Evolutionary conservation across 2,797 vertebrate species (phyloP), one percentile per base, ranked within the genome.

Genomic region (Bovichtus diacanthus): DNA sequence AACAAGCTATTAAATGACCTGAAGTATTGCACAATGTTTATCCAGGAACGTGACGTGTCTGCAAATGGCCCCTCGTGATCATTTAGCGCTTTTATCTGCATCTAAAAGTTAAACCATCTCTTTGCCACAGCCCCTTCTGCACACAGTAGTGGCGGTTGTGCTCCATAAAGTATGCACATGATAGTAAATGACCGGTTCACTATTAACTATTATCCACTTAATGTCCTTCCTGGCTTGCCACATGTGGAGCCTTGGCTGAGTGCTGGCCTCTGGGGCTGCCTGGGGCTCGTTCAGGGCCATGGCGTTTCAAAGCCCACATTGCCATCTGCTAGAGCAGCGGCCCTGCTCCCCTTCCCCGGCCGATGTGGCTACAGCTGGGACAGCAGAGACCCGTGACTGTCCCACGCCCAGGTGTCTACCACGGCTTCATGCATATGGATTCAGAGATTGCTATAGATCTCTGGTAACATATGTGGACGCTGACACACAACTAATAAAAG

Each of bases 131-230:
- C 79, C 87, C 88, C 86, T 82, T 87, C 74, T 88, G 86, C 85
- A 87, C 79, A 89, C 86, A 79, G 74, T 63, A 74, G 81, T 70
- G 86, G 87, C 56, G 83, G 94, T 93, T 93, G 80, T 92, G 94
- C 90, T 94, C 92, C 94, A 96, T 95, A 94, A 95, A 95, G 87
- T 92, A 87, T 36, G 84, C 94, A 92, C 90, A 92, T 95, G 94
- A 95, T 94, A 88, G 92, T 93, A 95, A 95, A 94, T 95, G 88
- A 94, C 92, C 94, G 94, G 95, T 95, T 94, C 87, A 90, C 90
- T 90, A 96, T 96, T 96, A 96, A 95, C 93, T 91, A 95, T 96
- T 95, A 95, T 93, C 93, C 84, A 92, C 91, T 92, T 94, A 94
- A 95, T 95, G 93, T 94, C 92, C 88, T 91, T 90, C 78, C 89